Evolutionary conservation across 2,113 vertebrate genomes (phyloP).

Genomic region (Oncorhynchus clarkii): DNA sequence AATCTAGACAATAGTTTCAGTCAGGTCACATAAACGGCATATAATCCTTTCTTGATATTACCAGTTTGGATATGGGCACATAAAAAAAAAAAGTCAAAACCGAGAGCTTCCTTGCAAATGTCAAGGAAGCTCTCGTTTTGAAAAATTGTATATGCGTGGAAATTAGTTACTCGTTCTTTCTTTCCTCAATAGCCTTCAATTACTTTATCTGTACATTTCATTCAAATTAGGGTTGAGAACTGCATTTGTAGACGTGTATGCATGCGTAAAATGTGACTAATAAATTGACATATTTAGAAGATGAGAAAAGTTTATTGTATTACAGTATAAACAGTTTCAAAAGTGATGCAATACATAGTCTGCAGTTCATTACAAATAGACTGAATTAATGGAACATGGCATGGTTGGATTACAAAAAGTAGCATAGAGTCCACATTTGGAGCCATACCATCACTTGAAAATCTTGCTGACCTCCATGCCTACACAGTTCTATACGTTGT

Average conservation of each 20-base stretch:
- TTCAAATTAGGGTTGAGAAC: neutral
- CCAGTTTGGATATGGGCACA: no score
- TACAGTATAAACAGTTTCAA: constrained; percentile 40
- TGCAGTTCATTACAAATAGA: neutral
- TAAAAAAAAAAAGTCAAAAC: no score
- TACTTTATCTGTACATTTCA: neutral
- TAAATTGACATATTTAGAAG: constrained; percentile 16
- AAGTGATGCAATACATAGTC: constrained; percentile 47
- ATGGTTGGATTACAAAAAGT: constrained; percentile 33
- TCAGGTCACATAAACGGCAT: no score
- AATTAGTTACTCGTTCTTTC: no score
- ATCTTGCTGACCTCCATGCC: constrained; percentile 40
- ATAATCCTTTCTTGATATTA: no score
- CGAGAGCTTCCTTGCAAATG: no score
- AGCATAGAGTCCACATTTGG: constrained; percentile 20
- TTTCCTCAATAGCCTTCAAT: neutral
- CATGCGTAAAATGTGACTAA: constrained; percentile 20
- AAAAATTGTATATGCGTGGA: no score
- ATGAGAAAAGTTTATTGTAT: constrained; percentile 68
- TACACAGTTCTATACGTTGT: constrained; percentile 34
- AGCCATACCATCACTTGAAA: constrained; percentile 33
- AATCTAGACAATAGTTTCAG: no score
- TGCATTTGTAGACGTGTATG: constrained; percentile 17
- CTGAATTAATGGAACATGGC: constrained; percentile 35
- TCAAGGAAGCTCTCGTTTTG: no score